A percentile compares a stretch with the other conserved stretches of the same genome.
Conservation (phyloP, 2,888 invertebrate species). For the Petrolisthes cinctipes region DNA sequence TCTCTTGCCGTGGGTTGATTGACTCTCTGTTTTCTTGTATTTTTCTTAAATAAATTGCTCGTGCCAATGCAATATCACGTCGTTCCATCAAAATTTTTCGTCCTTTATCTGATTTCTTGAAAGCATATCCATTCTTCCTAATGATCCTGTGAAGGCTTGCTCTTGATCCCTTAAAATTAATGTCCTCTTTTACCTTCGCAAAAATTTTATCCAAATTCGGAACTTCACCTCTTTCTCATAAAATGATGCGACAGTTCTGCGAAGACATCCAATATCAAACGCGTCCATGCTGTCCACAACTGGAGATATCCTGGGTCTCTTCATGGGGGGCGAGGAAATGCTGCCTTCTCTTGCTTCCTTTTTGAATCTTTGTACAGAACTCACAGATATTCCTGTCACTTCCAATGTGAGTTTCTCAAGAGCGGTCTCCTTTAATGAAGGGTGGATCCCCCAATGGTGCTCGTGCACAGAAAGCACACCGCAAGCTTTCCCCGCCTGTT, state of each 20-base stretch:
- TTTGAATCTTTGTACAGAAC: not conserved
- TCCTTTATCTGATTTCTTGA: not conserved
- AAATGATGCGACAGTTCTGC: not conserved
- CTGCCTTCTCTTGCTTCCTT: slow-evolving; percentile 1
- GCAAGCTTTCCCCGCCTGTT: too few relatives aligned
- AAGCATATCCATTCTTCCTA: not conserved
- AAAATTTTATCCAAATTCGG: not conserved
- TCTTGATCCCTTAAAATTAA: not conserved
- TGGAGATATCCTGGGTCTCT: not conserved
- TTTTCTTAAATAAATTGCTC: too few relatives aligned
- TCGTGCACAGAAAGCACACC: too few relatives aligned
- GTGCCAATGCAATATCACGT: too few relatives aligned
- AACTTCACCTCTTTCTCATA: slow-evolving; percentile 16
- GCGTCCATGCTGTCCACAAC: not conserved
- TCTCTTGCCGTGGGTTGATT: too few relatives aligned
- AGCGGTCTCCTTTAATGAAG: too few relatives aligned
- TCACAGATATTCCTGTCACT: not conserved
- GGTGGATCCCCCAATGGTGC: too few relatives aligned
- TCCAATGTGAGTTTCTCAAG: too few relatives aligned
- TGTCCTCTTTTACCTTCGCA: not conserved
- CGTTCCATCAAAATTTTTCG: too few relatives aligned
- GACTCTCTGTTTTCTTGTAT: too few relatives aligned
- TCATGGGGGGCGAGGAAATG: not conserved
- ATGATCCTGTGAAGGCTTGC: not conserved
- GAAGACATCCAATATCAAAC: not conserved